Evolutionary conservation across 2,888 invertebrate genomes (phyloP), one percentile per base, ranked within the genome.

Genomic region (Ochropleura plecta): DNA sequence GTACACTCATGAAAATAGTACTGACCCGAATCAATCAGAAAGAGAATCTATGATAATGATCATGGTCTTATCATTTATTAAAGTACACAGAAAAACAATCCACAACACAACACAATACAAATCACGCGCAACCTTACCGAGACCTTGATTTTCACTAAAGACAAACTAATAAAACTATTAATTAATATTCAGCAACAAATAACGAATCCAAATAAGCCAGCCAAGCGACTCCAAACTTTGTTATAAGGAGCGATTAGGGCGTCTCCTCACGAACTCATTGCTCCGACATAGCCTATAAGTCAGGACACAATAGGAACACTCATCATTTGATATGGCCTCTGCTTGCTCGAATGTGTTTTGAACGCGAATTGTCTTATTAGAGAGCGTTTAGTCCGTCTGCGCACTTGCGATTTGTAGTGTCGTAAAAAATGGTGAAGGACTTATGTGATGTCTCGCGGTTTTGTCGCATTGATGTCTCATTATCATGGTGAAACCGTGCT

Each of bases 331-430:
- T 92, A 93, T 93, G 95, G 94, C 95, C 95, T 94, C 94, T 88
- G 90, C 89, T 82, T 84, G 86, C 64, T 68, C 70, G 73, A 80
- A 91, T 92, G 92, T 91, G 94, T 76, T 62, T 78, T 91, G 96
- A 94, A 95, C 93, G 89, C 93, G 92, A 95, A 96, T 96, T 83
- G 91, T 89, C 93, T 94, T 88, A 96, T 96, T 96, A 96, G 91
- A 91, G 85, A 88, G 81, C 85, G 83, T 83, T 89, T 86, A 88
- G 84, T 84, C 81, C 62, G 77, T 68, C 82, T 85, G 72, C 82
- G 80, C 79, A 84, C 51, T 79, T 81, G 86, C 87, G 84, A 87
- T 82, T 89, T 86, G 86, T 79, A 57, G 64, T 55, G 62, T 84
- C 81, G 82, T 84, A 72, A 81, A 78, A 79, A 74, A 64, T 72